Evolutionary conservation across 2,113 vertebrate species (phyloP).

Genomic region (Recurvirostra avosetta): DNA sequence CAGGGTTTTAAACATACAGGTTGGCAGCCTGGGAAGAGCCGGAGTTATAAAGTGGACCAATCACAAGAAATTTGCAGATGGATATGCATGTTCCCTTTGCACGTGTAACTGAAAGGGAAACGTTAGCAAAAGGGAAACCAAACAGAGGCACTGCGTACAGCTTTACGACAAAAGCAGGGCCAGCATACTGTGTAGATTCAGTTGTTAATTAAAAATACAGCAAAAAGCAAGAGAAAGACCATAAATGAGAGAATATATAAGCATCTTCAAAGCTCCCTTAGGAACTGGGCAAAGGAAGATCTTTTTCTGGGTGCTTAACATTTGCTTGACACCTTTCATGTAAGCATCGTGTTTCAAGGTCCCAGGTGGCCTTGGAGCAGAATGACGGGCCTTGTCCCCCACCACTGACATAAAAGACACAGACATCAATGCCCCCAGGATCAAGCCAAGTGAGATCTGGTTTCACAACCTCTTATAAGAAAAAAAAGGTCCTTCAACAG

Average conservation of each 20-base stretch:
- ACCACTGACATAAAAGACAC: background rate
- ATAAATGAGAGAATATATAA: background rate
- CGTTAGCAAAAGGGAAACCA: background rate
- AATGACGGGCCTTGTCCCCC: background rate
- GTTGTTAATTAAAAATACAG: slow-evolving; percentile 3
- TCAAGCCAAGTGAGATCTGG: background rate
- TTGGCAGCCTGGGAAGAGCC: background rate
- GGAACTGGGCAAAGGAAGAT: background rate
- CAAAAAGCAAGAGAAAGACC: background rate
- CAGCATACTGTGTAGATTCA: background rate
- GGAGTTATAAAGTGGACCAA: background rate
- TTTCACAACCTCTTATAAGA: background rate
- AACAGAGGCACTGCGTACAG: background rate
- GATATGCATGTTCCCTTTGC: background rate
- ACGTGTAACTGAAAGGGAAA: background rate
- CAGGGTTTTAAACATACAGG: background rate
- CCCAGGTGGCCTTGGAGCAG: background rate
- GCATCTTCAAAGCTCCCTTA: background rate
- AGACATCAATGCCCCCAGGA: background rate
- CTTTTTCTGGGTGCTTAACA: background rate
- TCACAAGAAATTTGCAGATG: background rate
- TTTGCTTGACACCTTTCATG: background rate
- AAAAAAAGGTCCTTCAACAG: background rate
- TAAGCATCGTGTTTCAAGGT: background rate
- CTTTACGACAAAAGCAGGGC: background rate